A percentile compares a stretch with the other conserved stretches of the same genome.
Conservation (phyloP, 1,140 invertebrate species). For the Bilobella aurantiaca region DNA sequence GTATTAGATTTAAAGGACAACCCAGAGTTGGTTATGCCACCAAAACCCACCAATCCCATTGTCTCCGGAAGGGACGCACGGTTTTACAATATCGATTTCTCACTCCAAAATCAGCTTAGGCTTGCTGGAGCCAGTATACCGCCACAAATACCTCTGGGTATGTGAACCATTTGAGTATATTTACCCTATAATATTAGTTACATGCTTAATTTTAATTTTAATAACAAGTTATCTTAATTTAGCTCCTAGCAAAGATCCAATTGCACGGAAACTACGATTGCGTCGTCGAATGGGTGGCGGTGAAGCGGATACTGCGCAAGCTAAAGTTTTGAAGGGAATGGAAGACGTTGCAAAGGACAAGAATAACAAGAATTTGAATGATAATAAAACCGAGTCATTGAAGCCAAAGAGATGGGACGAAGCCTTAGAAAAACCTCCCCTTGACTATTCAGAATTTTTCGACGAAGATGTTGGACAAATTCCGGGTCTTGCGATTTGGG, state of each 20-base stretch:
- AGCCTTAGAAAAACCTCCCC: conserved; percentile 79
- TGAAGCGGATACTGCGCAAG: conserved; percentile 80
- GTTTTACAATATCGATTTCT: conserved; percentile 99
- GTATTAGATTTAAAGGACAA: conserved; percentile 84
- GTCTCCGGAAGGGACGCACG: conserved; percentile 70
- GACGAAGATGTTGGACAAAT: conserved; percentile 85
- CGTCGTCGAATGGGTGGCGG: conserved; percentile 60
- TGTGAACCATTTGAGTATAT: background rate
- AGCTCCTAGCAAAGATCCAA: conserved; percentile 64
- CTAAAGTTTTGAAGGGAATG: conserved; percentile 94
- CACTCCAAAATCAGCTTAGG: conserved; percentile 82
- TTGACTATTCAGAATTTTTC: conserved; percentile 99
- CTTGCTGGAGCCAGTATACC: conserved; percentile 81
- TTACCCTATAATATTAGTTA: background rate
- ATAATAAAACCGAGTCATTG: conserved; percentile 55
- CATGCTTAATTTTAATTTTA: background rate
- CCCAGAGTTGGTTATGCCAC: conserved; percentile 93
- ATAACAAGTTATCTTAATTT: conserved; percentile 37
- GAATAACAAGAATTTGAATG: conserved; percentile 52
- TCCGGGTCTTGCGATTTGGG: conserved; percentile 81
- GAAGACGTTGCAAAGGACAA: conserved; percentile 92
- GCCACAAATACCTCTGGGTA: conserved; percentile 44
- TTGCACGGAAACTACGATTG: conserved; percentile 81
- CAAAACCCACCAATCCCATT: conserved; percentile 71
- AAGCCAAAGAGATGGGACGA: conserved; percentile 63